Conservation (phyloP, 2,797 vertebrate genomes). For the Epinephelus awoara region DNA sequence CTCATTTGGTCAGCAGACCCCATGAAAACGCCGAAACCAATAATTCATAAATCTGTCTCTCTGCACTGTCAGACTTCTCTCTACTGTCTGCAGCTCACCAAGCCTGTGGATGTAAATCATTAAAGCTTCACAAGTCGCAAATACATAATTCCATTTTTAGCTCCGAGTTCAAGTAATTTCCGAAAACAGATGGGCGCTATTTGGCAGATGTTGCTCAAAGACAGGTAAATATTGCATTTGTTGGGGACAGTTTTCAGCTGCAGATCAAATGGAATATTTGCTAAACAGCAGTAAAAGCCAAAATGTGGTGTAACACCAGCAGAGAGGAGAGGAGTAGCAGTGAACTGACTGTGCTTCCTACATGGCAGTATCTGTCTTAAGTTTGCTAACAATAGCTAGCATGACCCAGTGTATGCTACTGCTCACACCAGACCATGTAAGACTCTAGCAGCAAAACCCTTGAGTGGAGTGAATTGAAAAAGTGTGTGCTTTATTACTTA, state of each 20-base stretch:
- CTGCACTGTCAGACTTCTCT: not conserved
- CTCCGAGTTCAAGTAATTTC: not conserved
- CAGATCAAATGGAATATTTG: not conserved
- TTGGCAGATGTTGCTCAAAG: not conserved
- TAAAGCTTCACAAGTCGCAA: not conserved
- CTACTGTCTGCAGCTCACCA: not conserved
- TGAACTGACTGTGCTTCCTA: not conserved
- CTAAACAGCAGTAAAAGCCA: not conserved
- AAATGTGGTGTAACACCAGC: not conserved
- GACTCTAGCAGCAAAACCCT: not conserved
- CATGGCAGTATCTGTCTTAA: not conserved
- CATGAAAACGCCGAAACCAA: slow-evolving; percentile 13
- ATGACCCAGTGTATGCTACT: not conserved
- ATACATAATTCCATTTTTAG: not conserved
- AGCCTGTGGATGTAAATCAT: slow-evolving; percentile 6
- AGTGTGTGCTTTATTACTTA: not conserved
- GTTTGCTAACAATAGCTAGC: not conserved
- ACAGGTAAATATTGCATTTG: not conserved
- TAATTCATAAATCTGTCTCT: slow-evolving; percentile 11
- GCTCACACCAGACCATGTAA: not conserved
- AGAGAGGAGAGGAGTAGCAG: not conserved
- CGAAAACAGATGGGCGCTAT: not conserved
- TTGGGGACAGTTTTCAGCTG: not conserved
- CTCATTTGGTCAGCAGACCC: slow-evolving; percentile 16
- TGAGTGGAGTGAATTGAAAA: not conserved